Evolutionary conservation across 2,797 vertebrate species (phyloP).

Genomic region (Sebastolobus alascanus): DNA sequence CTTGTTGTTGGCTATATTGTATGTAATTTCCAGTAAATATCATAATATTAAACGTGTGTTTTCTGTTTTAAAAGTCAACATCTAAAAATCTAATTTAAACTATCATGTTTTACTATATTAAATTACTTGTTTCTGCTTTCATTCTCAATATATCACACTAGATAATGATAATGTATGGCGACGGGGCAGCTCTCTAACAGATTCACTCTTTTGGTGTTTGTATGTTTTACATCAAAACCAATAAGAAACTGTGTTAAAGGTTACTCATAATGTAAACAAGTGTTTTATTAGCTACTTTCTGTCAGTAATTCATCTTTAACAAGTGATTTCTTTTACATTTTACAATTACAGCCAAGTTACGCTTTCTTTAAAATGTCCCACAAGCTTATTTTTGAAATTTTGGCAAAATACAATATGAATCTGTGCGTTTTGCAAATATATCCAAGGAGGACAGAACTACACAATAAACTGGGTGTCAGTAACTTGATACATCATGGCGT

Average conservation of each 20-base stretch:
- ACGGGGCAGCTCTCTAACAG: neutral
- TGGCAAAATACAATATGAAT: neutral
- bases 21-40: neutral
- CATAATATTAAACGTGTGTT: neutral
- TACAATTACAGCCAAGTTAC: neutral
- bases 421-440: neutral
- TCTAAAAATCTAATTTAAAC: conserved; percentile 3
- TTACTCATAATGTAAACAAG: neutral
- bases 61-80: neutral
- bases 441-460: neutral
- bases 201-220: neutral
- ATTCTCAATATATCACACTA: neutral
- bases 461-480: neutral
- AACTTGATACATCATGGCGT: neutral
- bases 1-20: neutral
- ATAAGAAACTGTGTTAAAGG: neutral
- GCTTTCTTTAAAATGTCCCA: neutral
- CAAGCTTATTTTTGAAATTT: neutral
- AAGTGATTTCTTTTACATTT: neutral
- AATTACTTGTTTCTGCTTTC: conserved; percentile 28
- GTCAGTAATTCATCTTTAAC: neutral
- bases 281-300: neutral
- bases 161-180: neutral
- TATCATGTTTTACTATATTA: too few species aligned
- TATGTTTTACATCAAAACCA: neutral